Evolutionary conservation across 2,888 invertebrate species (phyloP), one percentile per base, ranked within the genome.

Genomic region (Ferrisia virgata): DNA sequence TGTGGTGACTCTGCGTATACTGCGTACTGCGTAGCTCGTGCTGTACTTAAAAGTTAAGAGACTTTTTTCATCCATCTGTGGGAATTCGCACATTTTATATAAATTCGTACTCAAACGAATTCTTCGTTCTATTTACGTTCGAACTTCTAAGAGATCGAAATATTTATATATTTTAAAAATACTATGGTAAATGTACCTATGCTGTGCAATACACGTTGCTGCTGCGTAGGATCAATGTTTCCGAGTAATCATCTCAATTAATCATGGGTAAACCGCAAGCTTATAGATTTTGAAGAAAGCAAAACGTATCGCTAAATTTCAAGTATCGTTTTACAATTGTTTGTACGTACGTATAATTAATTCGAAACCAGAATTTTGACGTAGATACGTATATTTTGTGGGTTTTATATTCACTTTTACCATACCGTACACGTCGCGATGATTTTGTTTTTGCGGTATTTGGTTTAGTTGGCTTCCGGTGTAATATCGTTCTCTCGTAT

Each of bases 401-500:
- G 18, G n/a, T 72, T 13, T 82, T 43, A 5, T 53, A 22, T 36
- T 1, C 13, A 22, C 3, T 79, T 78, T 69, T 40, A 6, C 53
- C n/a, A n/a, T n/a, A n/a, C n/a, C n/a, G n/a, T 33, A 0, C 82
- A 86, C 86, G 86, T 58, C 85, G 85, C 25, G 86, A 86, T 84
- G 86, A 86, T 25, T 86, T 86, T 9, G 85, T 86, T 85, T 82
- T 86, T 22, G 86, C 86, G 0, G 86, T 86, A 86, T 64, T 64
- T 18, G 64, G 64, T 28, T 64, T 64, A 3, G 64, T 64, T 64
- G 64, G 64, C 28, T 64, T 64, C 64, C 64, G 64, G 25, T 64
- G 13, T 15, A 31, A 11, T 28, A 64, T 28, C 13, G 15, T 28
- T 64, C 13, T 64, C 13, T 15, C 28, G 28, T 64, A n/a, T n/a